phyloP scores from a whole-genome alignment of 2,888 invertebrate species.

The Diadegma fenestrale region DNA sequence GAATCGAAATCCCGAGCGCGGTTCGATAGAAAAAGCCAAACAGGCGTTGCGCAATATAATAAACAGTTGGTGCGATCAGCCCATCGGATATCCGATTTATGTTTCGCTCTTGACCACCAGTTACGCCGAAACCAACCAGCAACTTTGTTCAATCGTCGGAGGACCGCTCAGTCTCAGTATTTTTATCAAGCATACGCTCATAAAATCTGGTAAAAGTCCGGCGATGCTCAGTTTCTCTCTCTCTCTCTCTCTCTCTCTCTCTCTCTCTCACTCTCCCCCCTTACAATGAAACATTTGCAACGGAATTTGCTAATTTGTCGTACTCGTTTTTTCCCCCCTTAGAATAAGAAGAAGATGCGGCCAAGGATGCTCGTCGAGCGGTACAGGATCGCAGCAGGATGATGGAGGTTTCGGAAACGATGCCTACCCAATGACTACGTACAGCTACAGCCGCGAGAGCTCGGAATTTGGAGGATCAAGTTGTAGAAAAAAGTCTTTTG shows the following conservation, averaged over 20 bases:
- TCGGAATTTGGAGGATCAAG: no score
- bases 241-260: background rate
- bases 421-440: conserved; percentile 88
- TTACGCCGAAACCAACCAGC: conserved; percentile 97
- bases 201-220: conserved; percentile 92
- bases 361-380: conserved; percentile 96
- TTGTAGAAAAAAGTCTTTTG: no score
- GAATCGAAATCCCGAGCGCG: conserved; percentile 98
- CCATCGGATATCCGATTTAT: conserved; percentile 99
- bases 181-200: conserved; percentile 89
- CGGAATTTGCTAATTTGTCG: no score
- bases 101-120: conserved; percentile 99
- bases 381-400: conserved; percentile 86
- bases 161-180: conserved; percentile 92
- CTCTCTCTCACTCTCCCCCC: no score
- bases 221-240: conserved; percentile 22
- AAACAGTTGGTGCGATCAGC: conserved; percentile 99
- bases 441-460: conserved; percentile 75
- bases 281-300: no score
- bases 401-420: conserved; percentile 89
- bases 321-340: conserved; percentile 59
- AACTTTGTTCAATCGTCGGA: conserved; percentile 92
- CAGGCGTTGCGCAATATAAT: conserved; percentile 98
- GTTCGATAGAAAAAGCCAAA: conserved; percentile 99
- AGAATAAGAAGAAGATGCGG: conserved; percentile 95